phyloP scores from a whole-genome alignment of 2,888 invertebrate genomes.

The Erpobdella octoculata region DNA sequence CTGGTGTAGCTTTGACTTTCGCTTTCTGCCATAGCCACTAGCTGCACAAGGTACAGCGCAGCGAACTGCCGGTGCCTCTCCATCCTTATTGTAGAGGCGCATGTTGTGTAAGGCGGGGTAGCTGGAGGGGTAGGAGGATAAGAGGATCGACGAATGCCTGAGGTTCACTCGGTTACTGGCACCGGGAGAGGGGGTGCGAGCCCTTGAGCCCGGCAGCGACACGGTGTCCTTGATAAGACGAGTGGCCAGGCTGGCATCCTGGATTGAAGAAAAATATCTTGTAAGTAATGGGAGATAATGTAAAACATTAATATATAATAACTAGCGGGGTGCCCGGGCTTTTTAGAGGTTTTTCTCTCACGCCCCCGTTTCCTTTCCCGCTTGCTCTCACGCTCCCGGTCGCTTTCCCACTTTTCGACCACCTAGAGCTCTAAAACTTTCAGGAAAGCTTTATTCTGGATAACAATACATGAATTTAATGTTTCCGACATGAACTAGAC shows the following conservation, averaged over 20 bases:
- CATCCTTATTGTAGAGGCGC: not conserved
- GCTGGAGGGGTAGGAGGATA: constrained; percentile 16
- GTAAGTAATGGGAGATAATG: too few species aligned
- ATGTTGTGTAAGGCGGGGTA: constrained; percentile 15
- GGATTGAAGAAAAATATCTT: not conserved
- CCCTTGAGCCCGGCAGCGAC: constrained; percentile 23
- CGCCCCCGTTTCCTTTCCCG: too few species aligned
- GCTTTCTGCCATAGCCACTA: not conserved
- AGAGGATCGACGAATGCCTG: constrained; percentile 13
- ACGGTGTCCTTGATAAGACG: constrained; percentile 22
- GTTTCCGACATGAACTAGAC: too few species aligned
- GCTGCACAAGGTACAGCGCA: not conserved
- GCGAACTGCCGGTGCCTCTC: not conserved
- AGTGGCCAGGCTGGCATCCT: not conserved
- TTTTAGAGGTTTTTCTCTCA: too few species aligned
- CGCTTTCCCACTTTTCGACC: too few species aligned
- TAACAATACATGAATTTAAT: too few species aligned
- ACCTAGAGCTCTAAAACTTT: too few species aligned
- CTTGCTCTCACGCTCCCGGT: too few species aligned
- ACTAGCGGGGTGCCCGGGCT: too few species aligned
- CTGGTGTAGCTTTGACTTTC: not conserved
- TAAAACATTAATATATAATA: too few species aligned
- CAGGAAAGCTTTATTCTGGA: too few species aligned
- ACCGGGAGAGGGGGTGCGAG: constrained; percentile 56
- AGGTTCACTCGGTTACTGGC: constrained; percentile 11